Conservation (phyloP, 2,113 vertebrate species). For the Isurus oxyrinchus region DNA sequence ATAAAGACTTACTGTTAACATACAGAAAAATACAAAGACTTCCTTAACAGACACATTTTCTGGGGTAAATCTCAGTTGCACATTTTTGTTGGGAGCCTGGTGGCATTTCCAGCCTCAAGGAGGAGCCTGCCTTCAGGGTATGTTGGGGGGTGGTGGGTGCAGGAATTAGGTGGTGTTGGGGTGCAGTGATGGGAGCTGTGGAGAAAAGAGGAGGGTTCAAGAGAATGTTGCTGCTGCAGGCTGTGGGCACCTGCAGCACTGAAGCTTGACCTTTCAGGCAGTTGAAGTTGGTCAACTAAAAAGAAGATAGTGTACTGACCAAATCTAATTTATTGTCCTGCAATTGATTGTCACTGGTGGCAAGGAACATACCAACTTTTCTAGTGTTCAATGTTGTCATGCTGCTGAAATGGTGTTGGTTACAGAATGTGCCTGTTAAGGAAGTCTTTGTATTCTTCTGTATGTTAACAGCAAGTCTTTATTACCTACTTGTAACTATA, state of each 20-base stretch:
- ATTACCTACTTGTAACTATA: no score
- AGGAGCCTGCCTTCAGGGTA: background rate
- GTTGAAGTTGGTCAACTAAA: background rate
- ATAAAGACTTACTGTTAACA: no score
- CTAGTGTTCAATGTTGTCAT: background rate
- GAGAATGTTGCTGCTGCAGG: background rate
- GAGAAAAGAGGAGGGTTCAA: background rate
- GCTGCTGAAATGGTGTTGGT: background rate
- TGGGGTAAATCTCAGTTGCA: background rate
- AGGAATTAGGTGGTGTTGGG: no score
- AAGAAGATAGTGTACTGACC: background rate
- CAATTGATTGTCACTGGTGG: background rate
- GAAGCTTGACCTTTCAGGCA: background rate
- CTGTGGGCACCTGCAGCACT: background rate
- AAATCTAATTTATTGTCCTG: background rate
- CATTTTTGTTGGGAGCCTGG: background rate
- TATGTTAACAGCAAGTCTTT: no score
- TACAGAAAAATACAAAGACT: no score
- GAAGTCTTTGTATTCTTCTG: no score
- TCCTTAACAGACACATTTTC: background rate
- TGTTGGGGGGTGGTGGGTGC: background rate
- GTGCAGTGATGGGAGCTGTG: no score
- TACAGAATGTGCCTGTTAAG: no score
- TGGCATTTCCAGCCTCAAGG: background rate
- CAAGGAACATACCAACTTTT: background rate